These are phyloP conservation scores for Psophia crepitans DNA, from an alignment of 2,113 vertebrate genomes.

Conservation along the genomic window DNA sequence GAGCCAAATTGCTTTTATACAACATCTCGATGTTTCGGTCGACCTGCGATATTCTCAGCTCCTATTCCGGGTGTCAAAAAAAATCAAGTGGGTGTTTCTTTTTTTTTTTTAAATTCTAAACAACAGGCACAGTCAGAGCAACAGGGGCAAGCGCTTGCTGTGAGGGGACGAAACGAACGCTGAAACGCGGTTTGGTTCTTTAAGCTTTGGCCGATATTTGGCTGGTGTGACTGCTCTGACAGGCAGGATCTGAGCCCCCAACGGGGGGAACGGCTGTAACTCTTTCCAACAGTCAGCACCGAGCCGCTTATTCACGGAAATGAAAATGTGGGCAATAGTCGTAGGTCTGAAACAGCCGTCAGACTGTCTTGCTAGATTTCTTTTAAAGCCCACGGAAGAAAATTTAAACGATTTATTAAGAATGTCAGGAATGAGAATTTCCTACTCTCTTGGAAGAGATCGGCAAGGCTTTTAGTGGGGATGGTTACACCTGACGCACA, in stretches of 20 bases:
- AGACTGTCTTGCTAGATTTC: not conserved
- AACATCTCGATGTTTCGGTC: not conserved
- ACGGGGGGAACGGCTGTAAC: rapidly evolving
- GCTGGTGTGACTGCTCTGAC: not conserved
- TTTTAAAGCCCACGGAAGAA: not conserved
- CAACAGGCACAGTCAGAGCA: not conserved
- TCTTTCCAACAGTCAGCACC: not conserved
- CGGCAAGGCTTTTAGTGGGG: not conserved
- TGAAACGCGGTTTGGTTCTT: not conserved
- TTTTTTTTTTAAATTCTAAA: not conserved
- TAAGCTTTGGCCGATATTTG: not conserved
- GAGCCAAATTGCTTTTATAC: slow-evolving; percentile 21
- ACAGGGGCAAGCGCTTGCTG: not conserved
- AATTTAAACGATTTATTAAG: not conserved
- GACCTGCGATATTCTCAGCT: not conserved
- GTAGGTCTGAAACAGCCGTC: not conserved
- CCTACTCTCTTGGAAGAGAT: not conserved
- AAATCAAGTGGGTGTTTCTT: not conserved
- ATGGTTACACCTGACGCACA: not conserved
- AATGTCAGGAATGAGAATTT: not conserved
- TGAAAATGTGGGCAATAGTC: not conserved
- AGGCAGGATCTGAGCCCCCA: not conserved
- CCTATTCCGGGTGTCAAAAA: not conserved
- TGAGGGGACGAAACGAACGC: rapidly evolving
- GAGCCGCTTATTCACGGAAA: not conserved